Base-by-base conservation (phyloP, 92 coral and sea anemone genomes). In the Pocillopora meandrina region DNA sequence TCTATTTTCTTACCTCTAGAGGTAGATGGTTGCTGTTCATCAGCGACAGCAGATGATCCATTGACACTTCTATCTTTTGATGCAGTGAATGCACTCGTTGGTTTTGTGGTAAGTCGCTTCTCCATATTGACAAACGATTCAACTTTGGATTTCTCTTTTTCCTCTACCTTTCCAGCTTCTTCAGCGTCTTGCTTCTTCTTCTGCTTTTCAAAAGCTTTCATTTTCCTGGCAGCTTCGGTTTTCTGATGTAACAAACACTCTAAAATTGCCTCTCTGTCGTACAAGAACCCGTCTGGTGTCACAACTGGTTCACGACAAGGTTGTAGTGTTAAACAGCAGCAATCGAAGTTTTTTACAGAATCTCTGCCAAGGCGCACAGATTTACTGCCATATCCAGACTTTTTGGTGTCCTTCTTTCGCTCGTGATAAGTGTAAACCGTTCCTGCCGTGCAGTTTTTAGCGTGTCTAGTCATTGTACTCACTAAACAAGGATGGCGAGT, bases 351-450 rank as follows among this genome's bases (percentile, higher is more conserved):
- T 74, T 96, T 96, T 13, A 96, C 95, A 26, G 98, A 94, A 87
- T 96, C 98, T 74, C 91, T 94, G 13, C 98, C 98, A 26, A 96
- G 91, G 3, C 98, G 98, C 16, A 94, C 94, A 55, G 93, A 91
- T 84, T 96, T 93, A 64, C 98, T 96, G 85, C 98, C 98, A 78
- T 94, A 96, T 5, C 98, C 98, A 14, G 98, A 96, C 82, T 89
- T 79, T 59, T 92, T 87, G 10, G 98, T 93, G 57, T 96, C 98
- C 74, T 94, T 96, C 80, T 92, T 86, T 63, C 95, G 86, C 86
- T 96, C 98, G 85, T 96, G 98, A 82, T 94, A 94, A 47, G 98
- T 90, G 87, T 96, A 96, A 23, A 96, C 98, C 14, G 98, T 89
- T 57, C 93, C 94, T 21, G 98, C 98, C 3, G 98, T 96, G 1